Evolutionary conservation across 2,797 vertebrate genomes (phyloP).

Genomic region (Perdix hodgsoniae): DNA sequence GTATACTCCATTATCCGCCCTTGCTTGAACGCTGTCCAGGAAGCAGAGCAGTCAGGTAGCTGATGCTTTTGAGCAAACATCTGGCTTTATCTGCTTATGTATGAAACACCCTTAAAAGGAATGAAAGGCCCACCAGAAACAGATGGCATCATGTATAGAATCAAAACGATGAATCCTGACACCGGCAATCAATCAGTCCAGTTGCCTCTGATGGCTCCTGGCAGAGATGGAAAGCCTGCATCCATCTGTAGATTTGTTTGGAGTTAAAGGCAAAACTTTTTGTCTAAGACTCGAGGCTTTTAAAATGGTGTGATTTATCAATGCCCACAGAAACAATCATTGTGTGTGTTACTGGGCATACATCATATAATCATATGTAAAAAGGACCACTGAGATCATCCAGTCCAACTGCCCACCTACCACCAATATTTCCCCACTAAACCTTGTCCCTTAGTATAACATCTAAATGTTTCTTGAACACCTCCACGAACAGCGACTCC

Average conservation of each 20-base stretch:
- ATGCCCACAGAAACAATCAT: neutral
- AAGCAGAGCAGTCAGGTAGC: neutral
- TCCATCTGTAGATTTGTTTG: neutral
- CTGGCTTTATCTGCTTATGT: neutral
- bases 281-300: neutral
- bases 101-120: neutral
- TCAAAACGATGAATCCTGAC: conserved; percentile 1
- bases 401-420: no score
- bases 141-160: neutral
- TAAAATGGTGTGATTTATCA: neutral
- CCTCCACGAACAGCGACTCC: no score
- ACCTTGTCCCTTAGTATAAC: no score
- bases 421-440: no score
- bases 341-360: neutral
- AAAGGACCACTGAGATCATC: no score
- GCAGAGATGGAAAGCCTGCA: neutral
- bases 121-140: neutral
- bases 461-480: no score
- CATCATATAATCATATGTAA: no score
- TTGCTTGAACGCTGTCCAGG: neutral
- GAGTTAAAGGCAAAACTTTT: neutral
- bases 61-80: neutral
- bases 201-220: neutral
- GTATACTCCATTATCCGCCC: neutral
- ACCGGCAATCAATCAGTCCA: neutral